Conservation (phyloP, 2,888 invertebrate species). For the Leistus spinibarbis region DNA sequence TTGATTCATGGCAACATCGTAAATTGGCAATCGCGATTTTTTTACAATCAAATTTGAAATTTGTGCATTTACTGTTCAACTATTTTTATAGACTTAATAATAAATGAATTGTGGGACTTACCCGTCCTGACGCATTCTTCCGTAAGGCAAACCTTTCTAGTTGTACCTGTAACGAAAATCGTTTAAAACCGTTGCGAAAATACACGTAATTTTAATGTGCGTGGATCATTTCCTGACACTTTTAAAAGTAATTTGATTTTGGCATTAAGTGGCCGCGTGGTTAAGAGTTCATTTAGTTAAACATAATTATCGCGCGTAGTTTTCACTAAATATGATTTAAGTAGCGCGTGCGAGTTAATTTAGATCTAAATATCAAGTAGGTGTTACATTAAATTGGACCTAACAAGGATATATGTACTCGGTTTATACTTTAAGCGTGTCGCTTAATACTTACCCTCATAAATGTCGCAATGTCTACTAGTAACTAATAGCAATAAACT, state of each 20-base stretch:
- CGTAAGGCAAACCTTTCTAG: slow-evolving; percentile 61
- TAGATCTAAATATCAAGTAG: not conserved
- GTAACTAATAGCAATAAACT: slow-evolving; percentile 28
- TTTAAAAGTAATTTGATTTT: too few relatives aligned
- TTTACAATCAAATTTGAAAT: too few relatives aligned
- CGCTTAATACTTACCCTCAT: not conserved
- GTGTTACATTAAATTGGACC: not conserved
- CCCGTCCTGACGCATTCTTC: slow-evolving; percentile 71
- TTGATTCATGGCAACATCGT: too few relatives aligned
- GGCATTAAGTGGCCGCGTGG: too few relatives aligned
- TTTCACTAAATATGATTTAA: too few relatives aligned
- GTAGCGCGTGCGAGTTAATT: too few relatives aligned
- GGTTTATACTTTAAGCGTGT: not conserved
- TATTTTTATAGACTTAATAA: not conserved
- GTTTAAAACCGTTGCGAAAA: not conserved
- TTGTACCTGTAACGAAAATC: slow-evolving; percentile 48
- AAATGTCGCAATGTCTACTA: slow-evolving; percentile 11
- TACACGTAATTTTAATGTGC: not conserved
- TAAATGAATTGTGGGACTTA: slow-evolving; percentile 50
- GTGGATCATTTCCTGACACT: too few relatives aligned
- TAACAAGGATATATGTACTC: not conserved
- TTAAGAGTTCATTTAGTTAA: too few relatives aligned
- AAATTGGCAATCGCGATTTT: too few relatives aligned
- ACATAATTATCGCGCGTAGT: too few relatives aligned
- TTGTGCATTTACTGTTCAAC: too few relatives aligned